A percentile compares a stretch with the other conserved stretches of the same genome.
These are phyloP conservation scores for Perognathus longimembris DNA, from an alignment of 2,113 vertebrate species.

Conservation along the genomic window DNA sequence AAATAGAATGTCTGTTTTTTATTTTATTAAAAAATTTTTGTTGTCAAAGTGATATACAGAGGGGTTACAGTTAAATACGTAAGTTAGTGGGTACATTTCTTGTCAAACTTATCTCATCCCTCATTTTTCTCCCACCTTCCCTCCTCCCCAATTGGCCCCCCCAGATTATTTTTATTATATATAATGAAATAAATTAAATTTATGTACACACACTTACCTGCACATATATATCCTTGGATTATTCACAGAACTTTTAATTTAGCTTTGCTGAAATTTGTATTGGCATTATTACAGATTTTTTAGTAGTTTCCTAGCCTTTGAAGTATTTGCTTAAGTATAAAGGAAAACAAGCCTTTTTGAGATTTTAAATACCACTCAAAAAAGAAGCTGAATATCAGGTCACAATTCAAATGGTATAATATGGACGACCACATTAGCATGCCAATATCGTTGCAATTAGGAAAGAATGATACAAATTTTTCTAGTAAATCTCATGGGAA, in stretches of 20 bases:
- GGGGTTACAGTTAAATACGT: no score
- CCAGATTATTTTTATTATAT: no score
- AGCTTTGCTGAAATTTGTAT: background rate
- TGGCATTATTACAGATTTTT: slow-evolving; percentile 19
- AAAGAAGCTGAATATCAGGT: background rate
- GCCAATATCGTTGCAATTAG: background rate
- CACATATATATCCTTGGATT: background rate
- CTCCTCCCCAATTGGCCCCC: no score
- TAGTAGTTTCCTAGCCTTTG: background rate
- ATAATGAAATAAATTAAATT: no score
- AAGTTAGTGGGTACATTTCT: no score
- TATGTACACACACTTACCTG: background rate
- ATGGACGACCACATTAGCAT: background rate
- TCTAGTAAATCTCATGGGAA: background rate
- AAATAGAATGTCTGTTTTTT: no score
- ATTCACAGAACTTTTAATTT: slow-evolving; percentile 28
- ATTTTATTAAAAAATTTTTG: no score
- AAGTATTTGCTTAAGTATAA: slow-evolving; percentile 44
- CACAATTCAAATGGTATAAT: slow-evolving; percentile 25
- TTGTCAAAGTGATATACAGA: no score
- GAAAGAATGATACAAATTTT: background rate
- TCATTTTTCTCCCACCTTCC: no score
- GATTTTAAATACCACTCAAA: background rate
- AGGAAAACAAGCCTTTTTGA: slow-evolving; percentile 8
- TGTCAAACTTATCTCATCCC: no score